phyloP scores from a whole-genome alignment of 2,113 vertebrate species.

The Dendrocopos noguchii region DNA sequence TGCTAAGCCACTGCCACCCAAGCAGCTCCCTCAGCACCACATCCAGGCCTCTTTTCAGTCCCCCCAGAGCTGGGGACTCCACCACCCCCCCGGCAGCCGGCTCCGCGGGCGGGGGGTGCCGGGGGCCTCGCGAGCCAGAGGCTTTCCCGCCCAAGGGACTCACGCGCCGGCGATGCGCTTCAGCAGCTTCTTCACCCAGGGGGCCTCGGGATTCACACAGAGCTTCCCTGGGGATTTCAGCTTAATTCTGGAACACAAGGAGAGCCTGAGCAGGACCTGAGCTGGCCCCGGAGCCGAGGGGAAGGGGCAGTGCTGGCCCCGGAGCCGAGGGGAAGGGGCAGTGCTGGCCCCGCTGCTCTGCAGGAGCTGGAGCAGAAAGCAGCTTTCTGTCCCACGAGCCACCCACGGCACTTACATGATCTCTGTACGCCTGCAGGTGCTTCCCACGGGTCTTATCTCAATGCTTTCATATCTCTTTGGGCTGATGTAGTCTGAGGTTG shows the following conservation, averaged over 20 bases:
- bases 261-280: neutral
- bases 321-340: neutral
- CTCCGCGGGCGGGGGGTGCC: neutral
- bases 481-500: neutral
- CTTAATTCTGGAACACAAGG: slow-evolving; percentile 46
- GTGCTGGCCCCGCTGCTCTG: neutral
- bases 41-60: too few species aligned
- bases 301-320: too few species aligned
- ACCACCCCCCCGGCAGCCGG: too few species aligned
- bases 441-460: slow-evolving; percentile 24
- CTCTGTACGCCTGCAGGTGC: slow-evolving; percentile 62
- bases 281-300: too few species aligned
- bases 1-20: too few species aligned
- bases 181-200: slow-evolving; percentile 63
- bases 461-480: neutral
- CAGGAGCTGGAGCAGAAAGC: neutral
- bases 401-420: slow-evolving; percentile 67
- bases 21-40: too few species aligned
- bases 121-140: neutral
- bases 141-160: neutral
- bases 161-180: slow-evolving; percentile 51
- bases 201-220: slow-evolving; percentile 28
- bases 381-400: neutral
- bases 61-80: too few species aligned
- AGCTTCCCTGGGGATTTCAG: neutral